These are phyloP conservation scores for Lasioglossum marginatum DNA, from an alignment of 2,888 invertebrate species.

Conservation along the genomic window DNA sequence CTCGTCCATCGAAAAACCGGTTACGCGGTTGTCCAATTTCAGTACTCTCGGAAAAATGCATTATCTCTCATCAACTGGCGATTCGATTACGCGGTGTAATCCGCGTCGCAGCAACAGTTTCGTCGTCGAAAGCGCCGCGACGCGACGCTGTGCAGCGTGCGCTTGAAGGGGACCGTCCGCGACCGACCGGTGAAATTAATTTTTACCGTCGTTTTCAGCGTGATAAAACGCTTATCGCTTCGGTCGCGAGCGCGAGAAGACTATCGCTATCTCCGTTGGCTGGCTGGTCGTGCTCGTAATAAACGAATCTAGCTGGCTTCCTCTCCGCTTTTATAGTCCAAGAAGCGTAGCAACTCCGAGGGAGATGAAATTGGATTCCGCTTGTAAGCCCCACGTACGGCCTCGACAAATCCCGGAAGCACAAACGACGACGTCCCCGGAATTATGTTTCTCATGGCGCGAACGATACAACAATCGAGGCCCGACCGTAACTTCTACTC, in stretches of 20 bases:
- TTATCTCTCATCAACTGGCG: not conserved
- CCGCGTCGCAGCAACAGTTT: not conserved
- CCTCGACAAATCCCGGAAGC: constrained; percentile 51
- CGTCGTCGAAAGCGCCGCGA: not conserved
- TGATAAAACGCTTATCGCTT: constrained; percentile 32
- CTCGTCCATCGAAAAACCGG: not conserved
- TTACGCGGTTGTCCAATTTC: constrained; percentile 3
- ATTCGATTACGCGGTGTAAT: constrained; percentile 11
- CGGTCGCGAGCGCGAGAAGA: not conserved
- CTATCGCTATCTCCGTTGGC: not conserved
- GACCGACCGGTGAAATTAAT: constrained; percentile 20
- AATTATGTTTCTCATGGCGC: constrained; percentile 39
- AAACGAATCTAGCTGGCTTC: constrained; percentile 54
- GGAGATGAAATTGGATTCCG: constrained; percentile 64
- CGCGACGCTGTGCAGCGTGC: not conserved
- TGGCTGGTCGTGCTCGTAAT: constrained; percentile 22
- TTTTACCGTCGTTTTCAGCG: constrained; percentile 22
- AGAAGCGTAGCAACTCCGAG: constrained; percentile 35
- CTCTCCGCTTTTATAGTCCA: constrained; percentile 46
- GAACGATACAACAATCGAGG: constrained; percentile 42
- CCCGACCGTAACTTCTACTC: constrained; percentile 47
- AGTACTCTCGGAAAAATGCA: not conserved
- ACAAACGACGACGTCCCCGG: constrained; percentile 20
- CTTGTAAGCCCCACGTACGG: constrained; percentile 56
- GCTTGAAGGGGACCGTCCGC: not conserved